These are phyloP conservation scores for Malacoraja senta DNA, from an alignment of 2,797 vertebrate species.

Conservation along the genomic window DNA sequence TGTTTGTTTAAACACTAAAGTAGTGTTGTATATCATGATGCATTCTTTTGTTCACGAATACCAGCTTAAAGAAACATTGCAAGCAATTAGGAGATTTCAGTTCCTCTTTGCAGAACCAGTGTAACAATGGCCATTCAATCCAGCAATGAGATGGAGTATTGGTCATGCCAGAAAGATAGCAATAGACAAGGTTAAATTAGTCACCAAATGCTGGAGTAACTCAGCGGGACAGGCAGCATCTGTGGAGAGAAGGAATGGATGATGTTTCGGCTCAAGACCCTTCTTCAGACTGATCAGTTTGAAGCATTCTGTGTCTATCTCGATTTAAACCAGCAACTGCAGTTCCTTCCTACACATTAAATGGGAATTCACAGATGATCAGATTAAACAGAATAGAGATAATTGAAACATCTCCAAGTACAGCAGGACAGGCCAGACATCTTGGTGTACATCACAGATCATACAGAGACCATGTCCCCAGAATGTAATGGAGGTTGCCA, in stretches of 20 bases:
- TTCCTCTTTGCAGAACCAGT: neutral
- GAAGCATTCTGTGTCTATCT: no score
- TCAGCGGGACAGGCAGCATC: no score
- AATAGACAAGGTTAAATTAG: neutral
- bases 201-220: no score
- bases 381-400: neutral
- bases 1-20: neutral
- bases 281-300: no score
- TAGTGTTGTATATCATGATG: neutral
- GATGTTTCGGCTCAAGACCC: no score
- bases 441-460: neutral
- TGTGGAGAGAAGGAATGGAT: no score
- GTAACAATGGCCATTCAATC: neutral
- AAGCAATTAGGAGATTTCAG: neutral
- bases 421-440: neutral
- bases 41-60: neutral
- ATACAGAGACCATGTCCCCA: neutral
- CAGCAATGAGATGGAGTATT: neutral
- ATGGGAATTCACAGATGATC: no score
- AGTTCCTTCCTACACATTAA: no score
- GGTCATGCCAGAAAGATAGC: neutral
- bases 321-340: no score
- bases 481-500: neutral
- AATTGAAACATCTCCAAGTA: neutral
- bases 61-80: no score